Evolutionary conservation across 2,797 vertebrate genomes (phyloP), one percentile per base, ranked within the genome.

Genomic region (Fratercula arctica): DNA sequence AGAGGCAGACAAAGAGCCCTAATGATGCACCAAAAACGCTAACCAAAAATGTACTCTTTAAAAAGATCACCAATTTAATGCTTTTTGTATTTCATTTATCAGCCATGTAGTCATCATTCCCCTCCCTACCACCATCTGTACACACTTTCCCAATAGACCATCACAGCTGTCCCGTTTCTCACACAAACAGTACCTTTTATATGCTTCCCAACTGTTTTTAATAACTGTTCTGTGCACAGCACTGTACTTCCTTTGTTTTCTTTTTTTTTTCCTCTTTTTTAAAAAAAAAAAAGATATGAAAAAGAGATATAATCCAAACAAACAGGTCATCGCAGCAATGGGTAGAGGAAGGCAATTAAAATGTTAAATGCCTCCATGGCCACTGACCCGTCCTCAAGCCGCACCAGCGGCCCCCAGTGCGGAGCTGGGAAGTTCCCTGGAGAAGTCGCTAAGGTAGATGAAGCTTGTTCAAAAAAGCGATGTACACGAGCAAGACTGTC

Each of bases 81-180:
- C 79, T 94, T 97, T 98, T 96, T 97, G 97, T 98, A 98, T 98
- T 98, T 98, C 97, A 97, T 95, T 97, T 96, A 98, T 98, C 98
- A 98, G 98, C 98, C 98, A 98, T 98, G 98, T 97, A 98, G 98
- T 92, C 96, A 97, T 98, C 98, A 98, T 97, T 94, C 97, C 97
- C 95, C 96, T 97, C 97, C 95, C 93, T 97, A 97, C 96, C 97
- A 97, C 98, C 98, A 98, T 98, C 98, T 98, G 98, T 97, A 98
- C 98, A 97, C 97, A 98, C 96, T 98, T 98, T 98, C 98, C 98
- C 98, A 97, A 98, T 98, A 99, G 98, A 98, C 98, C 94, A 96
- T 97, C 98, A 97, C 98, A 98, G 98, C 98, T 99, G 98, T 98
- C 98, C 98, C 93, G 96, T 97, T 98, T 98, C 98, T 98, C 97